Conservation (phyloP, 2,113 vertebrate genomes). For the Puffinus mauretanicus region DNA sequence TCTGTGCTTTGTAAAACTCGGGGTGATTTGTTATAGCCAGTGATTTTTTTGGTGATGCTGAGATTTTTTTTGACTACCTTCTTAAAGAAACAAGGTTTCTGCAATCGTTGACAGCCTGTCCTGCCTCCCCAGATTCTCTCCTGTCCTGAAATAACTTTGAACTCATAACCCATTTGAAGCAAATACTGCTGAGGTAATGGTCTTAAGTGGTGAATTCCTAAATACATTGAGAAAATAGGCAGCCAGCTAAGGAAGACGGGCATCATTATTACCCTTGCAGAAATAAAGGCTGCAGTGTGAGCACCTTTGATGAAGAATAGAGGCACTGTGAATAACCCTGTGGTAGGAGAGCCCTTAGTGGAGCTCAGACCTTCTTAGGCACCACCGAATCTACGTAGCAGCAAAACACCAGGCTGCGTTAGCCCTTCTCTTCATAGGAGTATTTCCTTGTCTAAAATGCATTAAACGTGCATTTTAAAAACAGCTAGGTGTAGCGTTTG, state of each 20-base stretch:
- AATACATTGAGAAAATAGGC: not conserved
- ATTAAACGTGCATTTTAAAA: not conserved
- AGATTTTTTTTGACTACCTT: not conserved
- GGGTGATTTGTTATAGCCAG: not conserved
- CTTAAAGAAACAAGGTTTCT: not conserved
- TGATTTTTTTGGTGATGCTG: not conserved
- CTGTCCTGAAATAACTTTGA: not conserved
- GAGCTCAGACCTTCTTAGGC: not conserved
- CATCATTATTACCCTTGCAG: not conserved
- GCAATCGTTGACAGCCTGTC: not conserved
- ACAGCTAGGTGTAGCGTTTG: rapidly evolving
- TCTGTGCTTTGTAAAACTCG: not conserved
- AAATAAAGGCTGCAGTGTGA: not conserved
- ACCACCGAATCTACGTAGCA: not conserved
- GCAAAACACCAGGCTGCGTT: not conserved
- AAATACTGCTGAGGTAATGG: not conserved
- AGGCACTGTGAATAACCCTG: not conserved
- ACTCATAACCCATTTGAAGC: not conserved
- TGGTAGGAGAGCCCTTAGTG: not conserved
- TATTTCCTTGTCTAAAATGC: not conserved
- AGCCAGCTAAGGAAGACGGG: not conserved
- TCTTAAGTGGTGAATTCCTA: not conserved
- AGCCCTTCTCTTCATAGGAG: not conserved
- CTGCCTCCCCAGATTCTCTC: not conserved
- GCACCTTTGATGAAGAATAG: not conserved